Percentiles rank a stretch among this genome's conserved stretches.
phyloP scores from a whole-genome alignment of 2,113 vertebrate species.

The Rhinolophus sinicus region DNA sequence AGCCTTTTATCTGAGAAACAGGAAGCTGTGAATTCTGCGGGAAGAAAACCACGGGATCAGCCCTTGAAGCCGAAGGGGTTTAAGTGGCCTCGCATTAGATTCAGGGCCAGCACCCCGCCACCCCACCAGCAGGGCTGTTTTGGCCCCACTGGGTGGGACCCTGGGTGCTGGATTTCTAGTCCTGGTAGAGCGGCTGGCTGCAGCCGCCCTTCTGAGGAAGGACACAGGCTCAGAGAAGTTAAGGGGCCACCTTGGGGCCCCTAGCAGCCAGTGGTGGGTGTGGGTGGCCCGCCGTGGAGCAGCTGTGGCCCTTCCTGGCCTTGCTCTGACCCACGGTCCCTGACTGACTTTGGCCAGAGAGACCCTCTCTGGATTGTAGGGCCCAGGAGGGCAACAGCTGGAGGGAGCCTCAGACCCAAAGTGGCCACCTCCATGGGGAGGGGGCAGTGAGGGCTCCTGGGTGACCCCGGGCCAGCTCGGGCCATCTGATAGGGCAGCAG shows the following conservation, averaged over 20 bases:
- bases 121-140: too few species aligned
- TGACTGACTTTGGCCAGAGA: rapidly evolving
- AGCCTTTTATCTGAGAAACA: background rate
- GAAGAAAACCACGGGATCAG: background rate
- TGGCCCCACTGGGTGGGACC: too few species aligned
- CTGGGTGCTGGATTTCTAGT: background rate
- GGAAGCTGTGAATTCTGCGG: background rate
- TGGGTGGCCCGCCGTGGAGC: rapidly evolving
- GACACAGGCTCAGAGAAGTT: background rate
- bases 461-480: too few species aligned
- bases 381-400: background rate
- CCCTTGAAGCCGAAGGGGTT: background rate
- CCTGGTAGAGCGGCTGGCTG: background rate
- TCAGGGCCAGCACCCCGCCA: background rate
- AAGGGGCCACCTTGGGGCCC: rapidly evolving
- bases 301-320: too few species aligned
- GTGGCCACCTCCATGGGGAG: too few species aligned
- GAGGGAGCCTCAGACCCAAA: too few species aligned
- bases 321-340: background rate
- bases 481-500: rapidly evolving
- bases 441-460: background rate
- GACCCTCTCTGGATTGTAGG: background rate
- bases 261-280: background rate
- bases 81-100: background rate
- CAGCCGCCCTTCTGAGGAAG: background rate